These are phyloP conservation scores for Eclectus roratus DNA, from an alignment of 2,113 vertebrate genomes.

Conservation along the genomic window DNA sequence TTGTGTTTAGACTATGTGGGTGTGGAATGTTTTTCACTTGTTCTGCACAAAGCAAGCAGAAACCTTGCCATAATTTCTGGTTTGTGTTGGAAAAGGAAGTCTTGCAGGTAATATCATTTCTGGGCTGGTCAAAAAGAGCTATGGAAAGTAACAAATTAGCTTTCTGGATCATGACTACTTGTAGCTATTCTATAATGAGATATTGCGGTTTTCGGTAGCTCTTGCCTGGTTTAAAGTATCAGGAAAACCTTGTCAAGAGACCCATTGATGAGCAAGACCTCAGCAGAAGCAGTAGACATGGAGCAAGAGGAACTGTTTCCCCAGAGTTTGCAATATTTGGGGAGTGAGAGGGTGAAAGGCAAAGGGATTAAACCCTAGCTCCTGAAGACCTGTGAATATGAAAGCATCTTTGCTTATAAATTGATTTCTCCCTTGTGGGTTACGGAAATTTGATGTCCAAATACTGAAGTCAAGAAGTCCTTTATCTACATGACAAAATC, in stretches of 20 bases:
- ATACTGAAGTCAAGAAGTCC: background rate
- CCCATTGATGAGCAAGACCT: background rate
- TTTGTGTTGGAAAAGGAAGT: slow-evolving; percentile 12
- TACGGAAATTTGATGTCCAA: background rate
- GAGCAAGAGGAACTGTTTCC: background rate
- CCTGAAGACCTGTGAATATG: background rate
- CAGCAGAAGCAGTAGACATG: background rate
- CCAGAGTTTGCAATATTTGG: background rate
- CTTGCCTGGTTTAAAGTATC: background rate
- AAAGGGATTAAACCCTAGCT: background rate
- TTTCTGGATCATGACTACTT: background rate
- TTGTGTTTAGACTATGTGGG: background rate
- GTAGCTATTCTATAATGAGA: background rate
- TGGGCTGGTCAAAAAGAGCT: background rate
- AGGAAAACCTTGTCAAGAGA: background rate
- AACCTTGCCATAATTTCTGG: background rate
- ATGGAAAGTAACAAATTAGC: background rate
- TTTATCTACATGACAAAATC: background rate
- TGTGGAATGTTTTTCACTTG: slow-evolving; percentile 3
- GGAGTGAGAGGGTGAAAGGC: background rate
- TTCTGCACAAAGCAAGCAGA: background rate
- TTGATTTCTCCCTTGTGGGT: background rate
- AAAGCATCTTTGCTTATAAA: background rate
- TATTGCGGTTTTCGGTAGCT: background rate
- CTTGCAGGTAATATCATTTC: slow-evolving; percentile 6